phyloP scores from a whole-genome alignment of 2,113 vertebrate genomes.

The sheep (Ovis aries) region DNA sequence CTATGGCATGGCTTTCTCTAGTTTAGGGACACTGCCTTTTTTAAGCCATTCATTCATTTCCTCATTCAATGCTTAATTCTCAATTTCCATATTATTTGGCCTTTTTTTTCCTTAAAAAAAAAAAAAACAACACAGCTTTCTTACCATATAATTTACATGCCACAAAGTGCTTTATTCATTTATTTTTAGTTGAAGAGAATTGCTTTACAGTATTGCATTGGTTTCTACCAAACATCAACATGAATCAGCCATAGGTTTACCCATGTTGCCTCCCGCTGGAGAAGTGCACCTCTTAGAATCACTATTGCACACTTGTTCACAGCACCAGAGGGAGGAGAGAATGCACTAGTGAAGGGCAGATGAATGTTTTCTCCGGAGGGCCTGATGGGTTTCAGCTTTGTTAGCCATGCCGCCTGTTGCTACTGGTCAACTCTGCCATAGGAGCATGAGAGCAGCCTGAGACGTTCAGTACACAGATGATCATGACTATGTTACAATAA shows the following conservation, averaged over 20 bases:
- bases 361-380: neutral
- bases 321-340: neutral
- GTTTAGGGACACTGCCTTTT: neutral
- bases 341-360: neutral
- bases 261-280: neutral
- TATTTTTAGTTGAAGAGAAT: neutral
- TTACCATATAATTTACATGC: neutral
- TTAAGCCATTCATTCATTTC: neutral
- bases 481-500: neutral
- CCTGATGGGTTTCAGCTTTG: neutral
- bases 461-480: rapidly evolving
- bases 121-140: neutral
- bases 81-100: neutral
- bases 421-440: neutral
- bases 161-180: neutral
- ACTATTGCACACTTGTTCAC: neutral
- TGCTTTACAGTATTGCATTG: neutral
- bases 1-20: neutral
- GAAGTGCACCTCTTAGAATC: neutral
- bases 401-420: too few species aligned
- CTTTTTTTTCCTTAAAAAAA: neutral
- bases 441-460: neutral
- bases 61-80: neutral
- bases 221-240: neutral
- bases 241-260: neutral